Percentiles rank a stretch among this genome's conserved stretches.
Evolutionary conservation across 2,797 vertebrate genomes (phyloP).

Genomic region (Clarias pachynema): DNA sequence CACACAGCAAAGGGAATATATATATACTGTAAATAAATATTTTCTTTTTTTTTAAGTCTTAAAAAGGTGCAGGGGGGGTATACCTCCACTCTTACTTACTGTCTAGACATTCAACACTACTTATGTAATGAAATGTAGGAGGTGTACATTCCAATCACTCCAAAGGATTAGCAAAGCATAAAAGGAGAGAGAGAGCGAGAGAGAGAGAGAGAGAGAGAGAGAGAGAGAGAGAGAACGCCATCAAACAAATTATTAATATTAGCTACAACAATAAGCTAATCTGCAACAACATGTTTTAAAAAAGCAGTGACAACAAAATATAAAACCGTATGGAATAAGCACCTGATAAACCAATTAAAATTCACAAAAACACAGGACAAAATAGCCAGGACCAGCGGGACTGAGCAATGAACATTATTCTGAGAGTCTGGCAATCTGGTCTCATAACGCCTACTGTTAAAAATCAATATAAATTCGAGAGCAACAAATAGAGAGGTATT

Average conservation of each 20-base stretch:
- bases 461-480: background rate
- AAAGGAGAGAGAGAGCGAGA: conserved; percentile 16
- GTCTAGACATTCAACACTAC: background rate
- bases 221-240: background rate
- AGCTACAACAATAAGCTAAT: background rate
- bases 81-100: background rate
- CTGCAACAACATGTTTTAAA: background rate
- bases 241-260: background rate
- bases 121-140: background rate
- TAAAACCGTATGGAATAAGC: background rate
- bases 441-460: background rate
- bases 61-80: no score
- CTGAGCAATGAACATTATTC: background rate
- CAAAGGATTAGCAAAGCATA: background rate
- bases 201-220: conserved; percentile 20
- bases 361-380: no score
- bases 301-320: background rate
- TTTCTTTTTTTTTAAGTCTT: no score
- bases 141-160: background rate
- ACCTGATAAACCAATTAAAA: background rate
- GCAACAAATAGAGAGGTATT: background rate
- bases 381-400: background rate
- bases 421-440: background rate
- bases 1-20: conserved; percentile 1
- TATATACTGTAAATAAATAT: no score